Percentiles rank a stretch among this genome's conserved stretches.
These are phyloP conservation scores for Monomorium pharaonis DNA, from an alignment of 1,140 invertebrate species.

Conservation along the genomic window DNA sequence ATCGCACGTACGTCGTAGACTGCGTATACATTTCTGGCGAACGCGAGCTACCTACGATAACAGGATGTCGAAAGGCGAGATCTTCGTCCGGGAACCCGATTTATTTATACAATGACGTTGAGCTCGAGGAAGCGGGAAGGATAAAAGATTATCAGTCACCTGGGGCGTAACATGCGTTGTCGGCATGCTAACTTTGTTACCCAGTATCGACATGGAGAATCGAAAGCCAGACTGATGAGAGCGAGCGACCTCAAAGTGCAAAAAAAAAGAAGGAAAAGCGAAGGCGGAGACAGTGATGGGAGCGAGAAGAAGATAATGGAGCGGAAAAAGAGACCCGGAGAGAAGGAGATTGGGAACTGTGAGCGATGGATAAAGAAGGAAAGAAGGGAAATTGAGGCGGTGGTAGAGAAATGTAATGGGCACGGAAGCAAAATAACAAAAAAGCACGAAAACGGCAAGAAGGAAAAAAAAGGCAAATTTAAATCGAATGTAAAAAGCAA, in stretches of 20 bases:
- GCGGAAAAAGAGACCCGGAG: conserved; percentile 27
- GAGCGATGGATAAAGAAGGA: neutral
- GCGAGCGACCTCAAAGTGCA: neutral
- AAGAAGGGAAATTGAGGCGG: neutral
- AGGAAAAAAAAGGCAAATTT: neutral
- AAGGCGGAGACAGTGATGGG: neutral
- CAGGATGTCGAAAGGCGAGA: neutral
- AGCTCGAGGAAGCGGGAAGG: neutral
- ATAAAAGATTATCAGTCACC: conserved; percentile 63
- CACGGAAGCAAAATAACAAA: conserved; percentile 14
- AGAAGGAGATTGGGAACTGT: neutral
- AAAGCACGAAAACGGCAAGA: neutral
- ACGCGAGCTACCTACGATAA: neutral
- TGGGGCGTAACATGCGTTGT: conserved; percentile 43
- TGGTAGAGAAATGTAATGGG: conserved; percentile 7
- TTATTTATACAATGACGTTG: conserved; percentile 38
- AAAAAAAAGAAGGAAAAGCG: neutral
- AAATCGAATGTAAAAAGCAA: neutral
- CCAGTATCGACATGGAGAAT: conserved; percentile 34
- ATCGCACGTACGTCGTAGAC: neutral
- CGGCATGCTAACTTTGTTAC: conserved; percentile 61
- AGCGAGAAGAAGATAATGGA: conserved; percentile 8
- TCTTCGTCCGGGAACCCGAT: conserved; percentile 2
- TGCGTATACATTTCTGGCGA: neutral
- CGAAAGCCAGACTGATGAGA: conserved; percentile 31